These are phyloP conservation scores for Cephus sareptanus DNA, from an alignment of 2,888 invertebrate genomes.

Conservation along the genomic window DNA sequence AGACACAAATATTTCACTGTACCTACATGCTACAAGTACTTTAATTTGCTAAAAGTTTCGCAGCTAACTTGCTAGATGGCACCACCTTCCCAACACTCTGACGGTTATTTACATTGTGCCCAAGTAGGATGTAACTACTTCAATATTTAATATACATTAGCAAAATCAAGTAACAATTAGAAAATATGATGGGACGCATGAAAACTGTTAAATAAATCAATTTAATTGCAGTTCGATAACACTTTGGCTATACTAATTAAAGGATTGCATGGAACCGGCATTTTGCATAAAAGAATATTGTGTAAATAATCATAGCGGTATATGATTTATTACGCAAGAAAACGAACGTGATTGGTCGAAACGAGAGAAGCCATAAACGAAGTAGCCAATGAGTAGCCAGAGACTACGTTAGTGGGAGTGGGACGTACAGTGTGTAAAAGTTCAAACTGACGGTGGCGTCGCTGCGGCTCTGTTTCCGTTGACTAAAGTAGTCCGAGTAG, in stretches of 20 bases:
- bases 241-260: neutral
- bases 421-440: neutral
- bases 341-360: neutral
- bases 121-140: neutral
- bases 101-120: neutral
- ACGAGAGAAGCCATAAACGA: neutral
- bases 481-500: conserved; percentile 32
- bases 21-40: neutral
- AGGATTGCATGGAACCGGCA: neutral
- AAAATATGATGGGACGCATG: neutral
- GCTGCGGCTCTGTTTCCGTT: conserved; percentile 35
- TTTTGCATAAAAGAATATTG: neutral
- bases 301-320: neutral
- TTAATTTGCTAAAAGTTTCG: neutral
- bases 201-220: neutral
- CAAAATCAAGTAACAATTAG: neutral
- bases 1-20: too few species aligned
- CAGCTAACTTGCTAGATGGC: neutral
- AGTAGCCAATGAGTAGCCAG: neutral
- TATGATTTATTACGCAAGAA: neutral
- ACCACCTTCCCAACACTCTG: neutral
- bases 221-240: neutral
- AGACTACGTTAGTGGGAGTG: neutral
- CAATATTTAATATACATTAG: neutral
- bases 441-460: neutral